A percentile compares a stretch with the other conserved stretches of the same genome.
Evolutionary conservation across 2,888 invertebrate genomes (phyloP).

Genomic region (Pyrrhia umbra): DNA sequence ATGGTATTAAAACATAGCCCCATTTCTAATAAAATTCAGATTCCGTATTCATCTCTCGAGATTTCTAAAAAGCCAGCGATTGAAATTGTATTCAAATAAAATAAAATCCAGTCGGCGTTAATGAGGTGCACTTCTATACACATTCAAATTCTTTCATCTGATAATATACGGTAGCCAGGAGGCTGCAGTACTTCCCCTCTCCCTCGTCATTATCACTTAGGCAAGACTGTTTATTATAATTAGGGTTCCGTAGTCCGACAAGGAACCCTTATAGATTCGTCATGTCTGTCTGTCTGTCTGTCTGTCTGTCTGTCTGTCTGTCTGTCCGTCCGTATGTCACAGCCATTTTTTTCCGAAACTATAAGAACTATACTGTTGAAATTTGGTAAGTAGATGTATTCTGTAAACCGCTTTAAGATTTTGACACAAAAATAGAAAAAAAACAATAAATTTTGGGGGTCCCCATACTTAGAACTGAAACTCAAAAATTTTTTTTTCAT

Average conservation of each 20-base stretch:
- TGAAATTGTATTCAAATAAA: background rate
- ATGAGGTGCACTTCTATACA: background rate
- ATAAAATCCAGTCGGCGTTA: background rate
- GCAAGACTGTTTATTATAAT: background rate
- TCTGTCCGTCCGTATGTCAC: no score
- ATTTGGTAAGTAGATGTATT: no score
- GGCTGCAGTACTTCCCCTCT: background rate
- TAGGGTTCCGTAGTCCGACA: background rate
- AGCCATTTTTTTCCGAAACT: no score
- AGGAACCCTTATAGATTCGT: no score
- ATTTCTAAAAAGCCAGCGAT: background rate
- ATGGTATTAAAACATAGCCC: background rate
- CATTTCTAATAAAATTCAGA: background rate
- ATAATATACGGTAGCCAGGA: background rate
- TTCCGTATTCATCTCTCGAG: background rate
- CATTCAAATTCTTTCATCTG: background rate
- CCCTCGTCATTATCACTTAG: background rate
- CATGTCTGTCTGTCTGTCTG: no score
- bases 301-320: no score
- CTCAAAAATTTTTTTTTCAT: no score
- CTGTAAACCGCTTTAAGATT: no score
- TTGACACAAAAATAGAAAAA: no score
- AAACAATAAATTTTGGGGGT: no score
- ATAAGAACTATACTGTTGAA: no score
- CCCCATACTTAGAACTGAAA: no score